Conservation (phyloP, 2,113 vertebrate species). For the Ondatra zibethicus region DNA sequence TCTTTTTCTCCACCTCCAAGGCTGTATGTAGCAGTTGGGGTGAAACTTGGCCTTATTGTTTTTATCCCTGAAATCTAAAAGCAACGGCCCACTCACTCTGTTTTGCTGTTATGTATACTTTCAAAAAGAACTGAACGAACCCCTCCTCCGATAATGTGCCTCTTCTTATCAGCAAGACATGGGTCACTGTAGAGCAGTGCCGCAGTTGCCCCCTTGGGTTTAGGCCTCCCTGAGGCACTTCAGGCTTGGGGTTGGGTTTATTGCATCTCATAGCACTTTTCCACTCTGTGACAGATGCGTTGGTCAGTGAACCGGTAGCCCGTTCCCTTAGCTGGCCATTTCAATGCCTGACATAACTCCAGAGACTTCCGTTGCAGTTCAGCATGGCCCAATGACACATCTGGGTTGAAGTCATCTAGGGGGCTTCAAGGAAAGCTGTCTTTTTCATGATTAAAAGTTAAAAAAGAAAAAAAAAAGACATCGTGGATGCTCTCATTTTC, state of each 20-base stretch:
- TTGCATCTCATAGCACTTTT: neutral
- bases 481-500: neutral
- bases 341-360: neutral
- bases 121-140: neutral
- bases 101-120: neutral
- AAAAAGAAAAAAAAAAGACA: neutral
- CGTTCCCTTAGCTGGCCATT: neutral
- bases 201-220: neutral
- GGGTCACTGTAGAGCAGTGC: neutral
- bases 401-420: neutral
- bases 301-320: neutral
- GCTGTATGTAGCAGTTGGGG: neutral
- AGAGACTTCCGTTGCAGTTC: neutral
- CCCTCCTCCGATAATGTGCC: neutral
- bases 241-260: neutral
- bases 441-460: neutral
- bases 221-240: neutral
- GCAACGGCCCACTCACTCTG: neutral
- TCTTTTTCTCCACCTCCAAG: neutral
- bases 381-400: neutral
- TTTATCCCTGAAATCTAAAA: conserved; percentile 7
- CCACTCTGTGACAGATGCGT: neutral
- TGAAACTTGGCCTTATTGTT: neutral
- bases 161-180: neutral
- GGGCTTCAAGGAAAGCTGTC: neutral